Percentiles rank a stretch among this genome's conserved stretches.
These are phyloP conservation scores for Drosophila limbata DNA, from an alignment of 2,888 invertebrate genomes.

Conservation along the genomic window DNA sequence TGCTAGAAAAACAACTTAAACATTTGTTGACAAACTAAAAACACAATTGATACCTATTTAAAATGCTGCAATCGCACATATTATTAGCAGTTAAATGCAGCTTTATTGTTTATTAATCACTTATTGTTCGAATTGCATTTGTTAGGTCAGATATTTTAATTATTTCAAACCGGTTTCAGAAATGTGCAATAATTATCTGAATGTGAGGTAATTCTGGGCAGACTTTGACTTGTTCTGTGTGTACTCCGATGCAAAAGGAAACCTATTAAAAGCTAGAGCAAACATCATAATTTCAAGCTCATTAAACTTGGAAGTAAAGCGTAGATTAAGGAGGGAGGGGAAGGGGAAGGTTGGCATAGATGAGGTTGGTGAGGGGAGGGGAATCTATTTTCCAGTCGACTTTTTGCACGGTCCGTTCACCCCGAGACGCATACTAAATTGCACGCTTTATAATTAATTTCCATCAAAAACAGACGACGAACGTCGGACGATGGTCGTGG, in stretches of 20 bases:
- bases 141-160: background rate
- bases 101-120: slow-evolving; percentile 29
- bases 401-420: slow-evolving; percentile 40
- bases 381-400: slow-evolving; percentile 47
- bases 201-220: slow-evolving; percentile 18
- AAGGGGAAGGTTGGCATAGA: too few relatives aligned
- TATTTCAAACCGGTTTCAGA: slow-evolving; percentile 35
- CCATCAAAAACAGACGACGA: slow-evolving; percentile 84
- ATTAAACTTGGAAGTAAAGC: slow-evolving; percentile 58
- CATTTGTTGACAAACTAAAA: slow-evolving; percentile 59
- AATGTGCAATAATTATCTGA: slow-evolving; percentile 1
- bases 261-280: slow-evolving; percentile 45
- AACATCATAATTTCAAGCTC: slow-evolving; percentile 70
- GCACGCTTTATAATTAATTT: slow-evolving; percentile 85
- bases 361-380: background rate
- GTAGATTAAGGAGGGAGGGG: background rate
- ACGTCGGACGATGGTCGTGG: slow-evolving; percentile 19
- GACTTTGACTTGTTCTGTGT: slow-evolving; percentile 18
- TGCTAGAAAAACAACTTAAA: slow-evolving; percentile 51
- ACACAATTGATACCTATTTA: background rate
- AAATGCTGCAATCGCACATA: slow-evolving; percentile 22
- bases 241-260: slow-evolving; percentile 21
- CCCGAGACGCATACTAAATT: slow-evolving; percentile 79
- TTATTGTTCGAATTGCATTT: slow-evolving; percentile 11
- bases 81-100: slow-evolving; percentile 30